phyloP scores from a whole-genome alignment of 2,113 vertebrate genomes.

The Atlantisia rogersi region DNA sequence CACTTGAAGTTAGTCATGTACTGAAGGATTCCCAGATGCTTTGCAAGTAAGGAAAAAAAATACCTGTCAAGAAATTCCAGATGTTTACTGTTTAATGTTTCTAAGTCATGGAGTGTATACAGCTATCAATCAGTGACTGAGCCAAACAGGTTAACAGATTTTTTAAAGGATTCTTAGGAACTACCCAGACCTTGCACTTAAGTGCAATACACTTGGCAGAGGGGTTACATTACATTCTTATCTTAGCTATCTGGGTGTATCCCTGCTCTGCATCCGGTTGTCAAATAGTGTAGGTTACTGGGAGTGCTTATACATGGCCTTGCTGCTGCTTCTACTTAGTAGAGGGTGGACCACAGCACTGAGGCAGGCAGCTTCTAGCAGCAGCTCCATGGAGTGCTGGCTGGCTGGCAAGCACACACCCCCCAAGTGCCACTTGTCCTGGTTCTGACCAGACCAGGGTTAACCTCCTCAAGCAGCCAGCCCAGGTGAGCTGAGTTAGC shows the following conservation, averaged over 20 bases:
- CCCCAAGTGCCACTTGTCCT: not conserved
- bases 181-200: not conserved
- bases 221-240: not conserved
- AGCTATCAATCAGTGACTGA: slow-evolving; percentile 12
- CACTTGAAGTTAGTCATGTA: not conserved
- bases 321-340: not conserved
- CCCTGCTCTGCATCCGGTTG: not conserved
- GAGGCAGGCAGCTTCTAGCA: not conserved
- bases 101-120: not conserved
- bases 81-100: slow-evolving; percentile 25
- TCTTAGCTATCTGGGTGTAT: not conserved
- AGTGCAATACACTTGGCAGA: not conserved
- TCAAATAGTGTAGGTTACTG: not conserved
- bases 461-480: no score
- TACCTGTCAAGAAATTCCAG: slow-evolving; percentile 34
- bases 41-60: slow-evolving; percentile 29
- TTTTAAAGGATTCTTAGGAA: not conserved
- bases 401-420: not conserved
- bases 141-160: slow-evolving; percentile 18
- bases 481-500: no score
- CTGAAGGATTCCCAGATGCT: slow-evolving; percentile 25
- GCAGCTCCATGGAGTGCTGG: fast-evolving
- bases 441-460: no score
- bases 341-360: not conserved
- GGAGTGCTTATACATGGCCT: not conserved